A percentile compares a stretch with the other conserved stretches of the same genome.
Evolutionary conservation across 2,797 vertebrate genomes (phyloP).

Genomic region (Danio kyathit): DNA sequence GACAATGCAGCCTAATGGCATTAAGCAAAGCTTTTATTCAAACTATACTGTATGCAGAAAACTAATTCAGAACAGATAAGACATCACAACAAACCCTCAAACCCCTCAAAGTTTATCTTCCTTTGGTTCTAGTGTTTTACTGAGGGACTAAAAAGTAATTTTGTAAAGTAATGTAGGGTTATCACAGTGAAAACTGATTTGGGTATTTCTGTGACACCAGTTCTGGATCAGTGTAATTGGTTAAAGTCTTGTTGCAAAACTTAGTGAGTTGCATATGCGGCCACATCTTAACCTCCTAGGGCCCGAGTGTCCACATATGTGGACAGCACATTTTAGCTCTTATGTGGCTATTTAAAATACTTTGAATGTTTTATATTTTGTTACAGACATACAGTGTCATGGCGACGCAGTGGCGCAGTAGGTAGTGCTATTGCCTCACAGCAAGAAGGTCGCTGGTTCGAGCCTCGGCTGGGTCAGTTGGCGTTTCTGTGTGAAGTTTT

Average conservation of each 20-base stretch:
- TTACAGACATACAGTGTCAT: too few species aligned
- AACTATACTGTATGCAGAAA: conserved; percentile 50
- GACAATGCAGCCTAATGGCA: conserved; percentile 55
- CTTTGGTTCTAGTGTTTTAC: not conserved
- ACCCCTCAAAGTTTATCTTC: not conserved
- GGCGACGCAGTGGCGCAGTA: too few species aligned
- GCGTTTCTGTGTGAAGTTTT: too few species aligned
- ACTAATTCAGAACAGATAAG: conserved; percentile 4
- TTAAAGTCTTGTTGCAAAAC: not conserved
- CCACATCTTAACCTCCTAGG: too few species aligned
- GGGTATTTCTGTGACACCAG: not conserved
- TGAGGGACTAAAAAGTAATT: not conserved
- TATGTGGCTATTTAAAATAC: too few species aligned
- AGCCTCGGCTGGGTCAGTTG: too few species aligned
- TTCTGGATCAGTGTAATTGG: not conserved
- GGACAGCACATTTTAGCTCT: too few species aligned
- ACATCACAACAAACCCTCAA: conserved; percentile 12
- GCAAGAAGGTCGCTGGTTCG: too few species aligned
- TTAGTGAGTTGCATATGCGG: not conserved
- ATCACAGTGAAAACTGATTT: not conserved
- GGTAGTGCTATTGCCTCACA: too few species aligned
- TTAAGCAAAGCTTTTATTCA: conserved; percentile 56
- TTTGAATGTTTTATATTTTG: too few species aligned
- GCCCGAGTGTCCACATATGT: too few species aligned
- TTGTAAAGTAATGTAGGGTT: not conserved